A percentile compares a stretch with the other conserved stretches of the same genome.
These are phyloP conservation scores for Arge pagana DNA, from an alignment of 2,888 invertebrate species.

Conservation along the genomic window DNA sequence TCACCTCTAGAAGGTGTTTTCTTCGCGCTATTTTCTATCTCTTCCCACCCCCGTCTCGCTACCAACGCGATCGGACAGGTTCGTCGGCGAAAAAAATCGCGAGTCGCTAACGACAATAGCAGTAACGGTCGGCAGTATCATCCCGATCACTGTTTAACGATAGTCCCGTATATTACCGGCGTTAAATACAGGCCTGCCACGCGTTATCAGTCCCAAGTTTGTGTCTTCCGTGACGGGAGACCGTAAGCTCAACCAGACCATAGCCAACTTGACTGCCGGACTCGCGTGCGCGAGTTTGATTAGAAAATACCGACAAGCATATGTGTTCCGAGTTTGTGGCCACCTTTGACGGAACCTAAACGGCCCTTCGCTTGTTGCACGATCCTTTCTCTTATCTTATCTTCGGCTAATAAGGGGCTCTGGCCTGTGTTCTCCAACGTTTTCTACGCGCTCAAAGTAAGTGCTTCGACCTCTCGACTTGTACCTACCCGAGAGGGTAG, in stretches of 20 bases:
- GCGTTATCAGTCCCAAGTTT: slow-evolving; percentile 13
- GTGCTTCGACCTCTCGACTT: neutral
- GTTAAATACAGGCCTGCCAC: slow-evolving; percentile 1
- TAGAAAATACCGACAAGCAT: no score
- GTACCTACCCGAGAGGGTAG: neutral
- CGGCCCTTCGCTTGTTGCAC: neutral
- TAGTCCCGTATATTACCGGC: slow-evolving; percentile 3
- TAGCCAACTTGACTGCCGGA: neutral
- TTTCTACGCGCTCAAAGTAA: neutral
- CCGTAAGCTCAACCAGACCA: slow-evolving; percentile 8
- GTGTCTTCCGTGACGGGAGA: slow-evolving; percentile 11
- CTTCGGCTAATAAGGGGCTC: slow-evolving; percentile 12
- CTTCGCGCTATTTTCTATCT: no score
- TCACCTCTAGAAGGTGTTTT: no score
- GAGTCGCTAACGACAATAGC: neutral
- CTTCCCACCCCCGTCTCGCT: no score
- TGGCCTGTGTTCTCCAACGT: slow-evolving; percentile 3
- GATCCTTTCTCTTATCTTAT: slow-evolving; percentile 7
- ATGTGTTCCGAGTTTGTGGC: no score
- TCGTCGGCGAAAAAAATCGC: neutral
- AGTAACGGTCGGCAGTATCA: neutral
- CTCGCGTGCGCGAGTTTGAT: no score
- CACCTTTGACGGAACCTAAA: no score
- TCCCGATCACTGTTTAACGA: neutral
- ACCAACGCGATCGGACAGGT: no score